These are phyloP conservation scores for Ornithoptera alexandrae DNA, from an alignment of 2,888 invertebrate genomes.

Conservation along the genomic window DNA sequence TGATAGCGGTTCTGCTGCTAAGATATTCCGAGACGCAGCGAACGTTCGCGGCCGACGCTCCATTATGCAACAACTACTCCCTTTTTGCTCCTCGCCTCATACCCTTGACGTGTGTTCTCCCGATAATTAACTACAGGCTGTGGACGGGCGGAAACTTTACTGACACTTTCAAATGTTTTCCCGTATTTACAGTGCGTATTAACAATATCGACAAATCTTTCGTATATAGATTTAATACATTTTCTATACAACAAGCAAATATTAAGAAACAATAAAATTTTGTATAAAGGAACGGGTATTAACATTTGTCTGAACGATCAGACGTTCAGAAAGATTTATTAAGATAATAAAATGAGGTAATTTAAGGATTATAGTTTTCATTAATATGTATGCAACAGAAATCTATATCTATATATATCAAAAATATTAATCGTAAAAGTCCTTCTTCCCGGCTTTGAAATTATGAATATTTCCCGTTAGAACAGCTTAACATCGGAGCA, in stretches of 20 bases:
- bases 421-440: slow-evolving; percentile 26
- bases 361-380: background rate
- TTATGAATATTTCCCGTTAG: slow-evolving; percentile 35
- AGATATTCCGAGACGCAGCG: slow-evolving; percentile 67
- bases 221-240: background rate
- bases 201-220: background rate
- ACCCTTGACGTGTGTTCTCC: slow-evolving; percentile 43
- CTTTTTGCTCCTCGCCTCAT: slow-evolving; percentile 52
- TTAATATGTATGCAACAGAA: background rate
- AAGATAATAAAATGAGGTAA: background rate
- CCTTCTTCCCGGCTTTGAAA: slow-evolving; percentile 16
- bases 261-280: no score
- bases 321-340: no score
- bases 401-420: no score
- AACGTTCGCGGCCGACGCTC: slow-evolving; percentile 58
- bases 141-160: slow-evolving; percentile 14
- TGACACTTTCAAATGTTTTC: slow-evolving; percentile 1
- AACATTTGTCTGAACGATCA: no score
- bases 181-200: slow-evolving; percentile 1
- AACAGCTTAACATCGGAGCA: slow-evolving; percentile 41
- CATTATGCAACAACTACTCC: slow-evolving; percentile 57
- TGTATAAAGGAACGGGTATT: no score
- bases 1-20: slow-evolving; percentile 56
- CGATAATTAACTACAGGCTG: slow-evolving; percentile 28
- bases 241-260: background rate